Base-by-base conservation (phyloP, 1,140 invertebrate genomes). In the Belonocnema kinseyi region DNA sequence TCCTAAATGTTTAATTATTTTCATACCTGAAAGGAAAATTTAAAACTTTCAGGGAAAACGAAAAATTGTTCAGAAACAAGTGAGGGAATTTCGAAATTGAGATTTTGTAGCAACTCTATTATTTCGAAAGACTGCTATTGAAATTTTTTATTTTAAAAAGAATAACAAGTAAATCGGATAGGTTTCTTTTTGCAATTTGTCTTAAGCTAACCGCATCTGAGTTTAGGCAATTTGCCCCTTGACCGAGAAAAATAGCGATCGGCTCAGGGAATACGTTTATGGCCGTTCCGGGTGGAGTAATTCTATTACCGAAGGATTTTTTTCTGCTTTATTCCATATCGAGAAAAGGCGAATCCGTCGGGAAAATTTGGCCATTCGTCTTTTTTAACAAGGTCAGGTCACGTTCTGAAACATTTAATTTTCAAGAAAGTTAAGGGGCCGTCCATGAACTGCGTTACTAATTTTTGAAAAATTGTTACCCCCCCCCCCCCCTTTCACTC, bases 201-300 rank as follows among this genome's bases (percentile, higher is more conserved):
- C 89, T 90, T 89, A 85, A 77, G 84, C 78, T 89, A 89, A 90
- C 90, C 87, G 87, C 85, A 86, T 82, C 85, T 81, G 87, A 88
- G 53, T 88, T 86, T 86, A 86, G 85, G 85, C 86, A 89, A 89
- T 90, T 90, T 88, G 85, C 87, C 89, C 86, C 87, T 91, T 91
- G 90, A 90, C 90, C 91, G 88, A 89, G 90, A 92, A 90, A 91
- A 91, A 91, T 91, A 86, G 85, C 88, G 88, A 91, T 90, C 89
- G 89, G 89, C 81, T 86, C 81, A 87, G 91, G 91, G 91, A 92
- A 91, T 92, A 91, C 88, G 85, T 90, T 91, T 91, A 91, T 90
- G 90, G 90, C 85, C 88, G 89, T 87, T 88, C 84, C 82, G 90
- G 78, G 90, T 83, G 86, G 80, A 82, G 88, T 91, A 91, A 91